Conservation (phyloP, 2,888 invertebrate species). For the Morpho helenor region DNA sequence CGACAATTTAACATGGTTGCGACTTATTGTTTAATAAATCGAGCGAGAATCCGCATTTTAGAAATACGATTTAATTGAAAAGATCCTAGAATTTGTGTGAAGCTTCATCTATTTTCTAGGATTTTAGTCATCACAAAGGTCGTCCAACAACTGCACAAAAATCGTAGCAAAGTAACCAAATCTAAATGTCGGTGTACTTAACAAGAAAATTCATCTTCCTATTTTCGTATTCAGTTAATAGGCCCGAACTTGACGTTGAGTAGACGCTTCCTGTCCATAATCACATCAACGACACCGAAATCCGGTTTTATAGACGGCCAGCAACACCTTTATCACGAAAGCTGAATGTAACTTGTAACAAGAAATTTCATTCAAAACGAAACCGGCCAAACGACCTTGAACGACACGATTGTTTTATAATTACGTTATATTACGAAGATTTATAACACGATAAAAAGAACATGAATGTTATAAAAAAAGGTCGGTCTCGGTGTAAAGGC, state of each 20-base stretch:
- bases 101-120: no score
- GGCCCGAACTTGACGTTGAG: conserved; percentile 39
- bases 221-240: conserved; percentile 33
- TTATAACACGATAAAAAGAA: conserved; percentile 5
- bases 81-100: no score
- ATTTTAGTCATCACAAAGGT: no score
- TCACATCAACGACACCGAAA: conserved; percentile 35
- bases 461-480: conserved; percentile 4
- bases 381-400: conserved; percentile 42
- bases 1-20: no score
- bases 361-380: conserved; percentile 28
- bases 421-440: conserved; percentile 8
- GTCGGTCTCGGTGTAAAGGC: no score
- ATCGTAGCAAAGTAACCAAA: no score
- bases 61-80: no score
- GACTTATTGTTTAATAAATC: no score
- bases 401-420: conserved; percentile 19
- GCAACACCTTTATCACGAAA: conserved; percentile 28
- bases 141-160: no score
- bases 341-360: conserved; percentile 30
- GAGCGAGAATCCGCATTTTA: no score
- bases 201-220: conserved; percentile 10
- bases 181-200: not conserved
- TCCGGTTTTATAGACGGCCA: conserved; percentile 33
- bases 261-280: conserved; percentile 41